These are phyloP conservation scores for Ferrisia virgata DNA, from an alignment of 2,888 invertebrate genomes.

Conservation along the genomic window DNA sequence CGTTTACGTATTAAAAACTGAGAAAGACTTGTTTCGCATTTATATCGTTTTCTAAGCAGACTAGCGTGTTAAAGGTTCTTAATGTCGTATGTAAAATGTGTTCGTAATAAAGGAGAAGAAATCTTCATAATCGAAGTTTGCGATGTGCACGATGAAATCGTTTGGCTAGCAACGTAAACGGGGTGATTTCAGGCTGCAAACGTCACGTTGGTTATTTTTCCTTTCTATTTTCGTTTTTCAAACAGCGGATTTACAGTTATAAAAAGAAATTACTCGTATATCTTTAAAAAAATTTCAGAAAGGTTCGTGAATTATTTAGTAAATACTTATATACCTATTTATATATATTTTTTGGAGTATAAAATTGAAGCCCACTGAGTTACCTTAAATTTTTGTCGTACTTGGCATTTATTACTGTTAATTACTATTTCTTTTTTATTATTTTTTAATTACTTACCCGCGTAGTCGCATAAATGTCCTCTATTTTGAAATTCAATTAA, in stretches of 20 bases:
- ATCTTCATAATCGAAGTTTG: too few species aligned
- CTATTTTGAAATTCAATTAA: not conserved
- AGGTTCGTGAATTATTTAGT: not conserved
- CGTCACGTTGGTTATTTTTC: too few species aligned
- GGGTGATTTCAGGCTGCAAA: too few species aligned
- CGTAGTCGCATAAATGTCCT: not conserved
- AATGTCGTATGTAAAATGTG: too few species aligned
- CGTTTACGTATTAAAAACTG: not conserved
- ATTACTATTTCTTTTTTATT: not conserved
- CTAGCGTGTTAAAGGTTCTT: too few species aligned
- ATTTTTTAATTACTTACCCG: not conserved
- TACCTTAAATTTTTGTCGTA: not conserved
- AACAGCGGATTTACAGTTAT: too few species aligned
- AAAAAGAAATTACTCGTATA: not conserved
- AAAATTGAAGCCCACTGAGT: not conserved
- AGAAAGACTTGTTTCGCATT: slow-evolving; percentile 17
- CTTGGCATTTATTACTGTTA: not conserved
- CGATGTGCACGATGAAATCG: too few species aligned
- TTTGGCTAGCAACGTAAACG: too few species aligned
- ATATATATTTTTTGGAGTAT: too few species aligned
- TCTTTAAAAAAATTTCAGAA: not conserved
- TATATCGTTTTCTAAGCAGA: not conserved
- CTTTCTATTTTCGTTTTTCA: too few species aligned
- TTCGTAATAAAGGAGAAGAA: too few species aligned
- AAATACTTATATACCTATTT: not conserved